These are phyloP conservation scores for Nezara viridula DNA, from an alignment of 2,888 invertebrate genomes.

Conservation along the genomic window DNA sequence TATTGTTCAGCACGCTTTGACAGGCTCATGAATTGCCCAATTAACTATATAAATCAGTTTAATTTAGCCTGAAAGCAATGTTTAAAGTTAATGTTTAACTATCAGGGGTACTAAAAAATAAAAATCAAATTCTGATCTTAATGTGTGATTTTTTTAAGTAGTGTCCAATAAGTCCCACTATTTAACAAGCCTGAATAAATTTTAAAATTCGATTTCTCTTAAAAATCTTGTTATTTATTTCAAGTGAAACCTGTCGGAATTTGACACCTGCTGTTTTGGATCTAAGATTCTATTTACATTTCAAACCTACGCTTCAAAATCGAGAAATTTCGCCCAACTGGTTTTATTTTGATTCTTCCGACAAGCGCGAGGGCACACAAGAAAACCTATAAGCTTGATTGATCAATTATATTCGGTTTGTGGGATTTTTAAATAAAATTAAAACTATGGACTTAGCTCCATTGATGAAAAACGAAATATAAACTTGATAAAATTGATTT, in stretches of 20 bases:
- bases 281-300: conserved; percentile 17
- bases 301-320: background rate
- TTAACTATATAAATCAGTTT: background rate
- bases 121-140: background rate
- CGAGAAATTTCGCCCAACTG: background rate
- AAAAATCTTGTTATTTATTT: background rate
- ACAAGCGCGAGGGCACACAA: background rate
- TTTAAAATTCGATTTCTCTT: background rate
- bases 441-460: too few relatives aligned
- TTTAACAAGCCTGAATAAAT: background rate
- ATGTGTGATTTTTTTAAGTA: background rate
- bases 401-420: too few relatives aligned
- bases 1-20: too few relatives aligned
- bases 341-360: background rate
- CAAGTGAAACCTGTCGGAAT: background rate
- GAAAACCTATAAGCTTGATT: background rate
- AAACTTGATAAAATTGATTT: too few relatives aligned
- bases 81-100: background rate
- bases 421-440: too few relatives aligned
- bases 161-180: background rate
- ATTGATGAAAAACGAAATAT: too few relatives aligned
- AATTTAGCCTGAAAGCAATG: background rate
- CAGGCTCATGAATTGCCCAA: too few relatives aligned
- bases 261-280: background rate
- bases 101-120: background rate